These are phyloP conservation scores for Machaerirhynchus nigripectus DNA, from an alignment of 2,113 vertebrate genomes.

Conservation along the genomic window DNA sequence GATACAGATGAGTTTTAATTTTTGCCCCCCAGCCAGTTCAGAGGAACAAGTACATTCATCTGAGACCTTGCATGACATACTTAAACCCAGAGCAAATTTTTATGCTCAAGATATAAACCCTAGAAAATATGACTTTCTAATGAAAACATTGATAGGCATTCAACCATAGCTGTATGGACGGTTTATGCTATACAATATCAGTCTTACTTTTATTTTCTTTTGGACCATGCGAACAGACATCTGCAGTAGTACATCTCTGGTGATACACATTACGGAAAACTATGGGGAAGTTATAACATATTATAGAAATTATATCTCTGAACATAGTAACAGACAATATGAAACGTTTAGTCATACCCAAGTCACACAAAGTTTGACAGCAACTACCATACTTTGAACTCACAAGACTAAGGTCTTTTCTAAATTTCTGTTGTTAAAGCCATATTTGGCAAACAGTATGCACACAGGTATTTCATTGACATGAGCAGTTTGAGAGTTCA, in stretches of 20 bases:
- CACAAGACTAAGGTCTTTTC: not conserved
- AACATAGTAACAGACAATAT: not conserved
- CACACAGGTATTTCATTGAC: not conserved
- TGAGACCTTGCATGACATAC: not conserved
- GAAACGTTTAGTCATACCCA: not conserved
- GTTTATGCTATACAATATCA: not conserved
- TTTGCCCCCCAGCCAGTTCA: not conserved
- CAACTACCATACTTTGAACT: not conserved
- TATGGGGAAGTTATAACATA: not conserved
- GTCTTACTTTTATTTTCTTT: conserved; percentile 37
- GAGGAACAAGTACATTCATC: not conserved
- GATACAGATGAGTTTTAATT: not conserved
- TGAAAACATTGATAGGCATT: conserved; percentile 6
- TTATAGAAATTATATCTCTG: not conserved
- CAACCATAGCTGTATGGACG: not conserved
- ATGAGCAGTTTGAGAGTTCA: not conserved
- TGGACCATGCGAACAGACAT: not conserved
- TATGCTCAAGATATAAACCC: not conserved
- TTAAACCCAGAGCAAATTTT: conserved; percentile 13
- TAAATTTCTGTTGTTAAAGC: not conserved
- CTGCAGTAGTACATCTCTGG: not conserved
- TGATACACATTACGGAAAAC: not conserved
- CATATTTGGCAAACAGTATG: not conserved
- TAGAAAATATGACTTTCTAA: conserved; percentile 30
- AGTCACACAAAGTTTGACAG: not conserved